Conservation (phyloP, 2,113 vertebrate genomes). For the Pristiophorus japonicus region DNA sequence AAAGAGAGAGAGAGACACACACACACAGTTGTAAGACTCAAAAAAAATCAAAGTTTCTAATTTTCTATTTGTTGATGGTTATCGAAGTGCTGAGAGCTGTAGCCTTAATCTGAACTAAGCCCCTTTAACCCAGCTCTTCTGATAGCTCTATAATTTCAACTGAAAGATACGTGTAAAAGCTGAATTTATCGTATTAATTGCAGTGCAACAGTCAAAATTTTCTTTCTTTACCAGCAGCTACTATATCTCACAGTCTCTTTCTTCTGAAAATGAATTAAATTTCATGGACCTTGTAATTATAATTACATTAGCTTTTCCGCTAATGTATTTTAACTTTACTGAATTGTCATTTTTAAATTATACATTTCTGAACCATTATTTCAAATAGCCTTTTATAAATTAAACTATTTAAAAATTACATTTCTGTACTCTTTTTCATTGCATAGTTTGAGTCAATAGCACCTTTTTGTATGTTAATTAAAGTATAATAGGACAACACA, state of each 20-base stretch:
- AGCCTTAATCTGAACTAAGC: neutral
- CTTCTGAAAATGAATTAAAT: constrained; percentile 19
- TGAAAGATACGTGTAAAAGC: neutral
- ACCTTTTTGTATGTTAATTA: neutral
- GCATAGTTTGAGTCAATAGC: neutral
- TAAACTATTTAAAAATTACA: neutral
- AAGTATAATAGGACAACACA: neutral
- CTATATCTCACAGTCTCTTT: neutral
- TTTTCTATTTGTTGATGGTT: neutral
- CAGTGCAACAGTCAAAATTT: neutral
- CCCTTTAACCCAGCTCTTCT: neutral
- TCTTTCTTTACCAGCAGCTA: neutral
- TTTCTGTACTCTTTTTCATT: neutral
- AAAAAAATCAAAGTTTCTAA: neutral
- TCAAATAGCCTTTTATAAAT: neutral
- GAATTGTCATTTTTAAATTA: neutral
- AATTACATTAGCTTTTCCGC: neutral
- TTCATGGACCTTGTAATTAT: constrained; percentile 24
- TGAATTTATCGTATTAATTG: neutral
- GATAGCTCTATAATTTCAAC: neutral
- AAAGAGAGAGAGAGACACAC: neutral
- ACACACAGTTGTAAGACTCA: neutral
- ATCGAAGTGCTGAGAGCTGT: neutral
- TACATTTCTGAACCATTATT: neutral
- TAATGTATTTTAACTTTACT: neutral